Conservation (phyloP, 2,888 invertebrate genomes). For the Megaustenia siamemsis region DNA sequence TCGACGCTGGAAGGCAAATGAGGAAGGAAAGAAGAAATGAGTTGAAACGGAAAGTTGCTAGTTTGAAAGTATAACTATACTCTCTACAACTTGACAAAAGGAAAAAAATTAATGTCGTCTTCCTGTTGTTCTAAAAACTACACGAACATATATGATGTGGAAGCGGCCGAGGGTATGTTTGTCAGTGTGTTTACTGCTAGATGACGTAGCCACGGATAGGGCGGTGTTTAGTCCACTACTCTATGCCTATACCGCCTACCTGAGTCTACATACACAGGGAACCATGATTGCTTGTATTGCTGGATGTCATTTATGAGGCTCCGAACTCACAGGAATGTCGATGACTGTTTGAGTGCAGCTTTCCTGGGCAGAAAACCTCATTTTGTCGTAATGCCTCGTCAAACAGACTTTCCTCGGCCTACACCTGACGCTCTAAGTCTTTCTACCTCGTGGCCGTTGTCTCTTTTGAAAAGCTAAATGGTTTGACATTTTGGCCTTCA, state of each 20-base stretch:
- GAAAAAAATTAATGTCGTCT: too few relatives aligned
- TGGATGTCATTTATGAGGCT: constrained; percentile 41
- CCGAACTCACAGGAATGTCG: constrained; percentile 34
- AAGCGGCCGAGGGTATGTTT: neutral
- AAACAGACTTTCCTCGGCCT: constrained; percentile 17
- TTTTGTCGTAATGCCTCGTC: constrained; percentile 45
- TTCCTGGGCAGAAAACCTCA: constrained; percentile 29
- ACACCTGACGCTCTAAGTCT: constrained; percentile 1
- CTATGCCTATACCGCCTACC: neutral
- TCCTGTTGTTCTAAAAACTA: too few relatives aligned
- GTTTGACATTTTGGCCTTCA: constrained; percentile 38
- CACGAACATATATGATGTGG: too few relatives aligned
- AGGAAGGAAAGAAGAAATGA: too few relatives aligned
- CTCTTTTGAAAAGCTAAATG: constrained; percentile 12
- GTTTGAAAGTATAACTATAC: too few relatives aligned
- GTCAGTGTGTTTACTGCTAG: neutral
- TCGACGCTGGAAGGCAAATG: too few relatives aligned
- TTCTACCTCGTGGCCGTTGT: neutral
- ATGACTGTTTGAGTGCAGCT: constrained; percentile 38
- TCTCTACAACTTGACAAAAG: too few relatives aligned
- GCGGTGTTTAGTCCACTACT: too few relatives aligned
- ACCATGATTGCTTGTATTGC: constrained; percentile 31
- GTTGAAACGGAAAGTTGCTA: too few relatives aligned
- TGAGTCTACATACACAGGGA: neutral
- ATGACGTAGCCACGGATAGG: neutral